These are phyloP conservation scores for Eristalinus sepulchralis DNA, from an alignment of 2,888 invertebrate species.

Conservation along the genomic window DNA sequence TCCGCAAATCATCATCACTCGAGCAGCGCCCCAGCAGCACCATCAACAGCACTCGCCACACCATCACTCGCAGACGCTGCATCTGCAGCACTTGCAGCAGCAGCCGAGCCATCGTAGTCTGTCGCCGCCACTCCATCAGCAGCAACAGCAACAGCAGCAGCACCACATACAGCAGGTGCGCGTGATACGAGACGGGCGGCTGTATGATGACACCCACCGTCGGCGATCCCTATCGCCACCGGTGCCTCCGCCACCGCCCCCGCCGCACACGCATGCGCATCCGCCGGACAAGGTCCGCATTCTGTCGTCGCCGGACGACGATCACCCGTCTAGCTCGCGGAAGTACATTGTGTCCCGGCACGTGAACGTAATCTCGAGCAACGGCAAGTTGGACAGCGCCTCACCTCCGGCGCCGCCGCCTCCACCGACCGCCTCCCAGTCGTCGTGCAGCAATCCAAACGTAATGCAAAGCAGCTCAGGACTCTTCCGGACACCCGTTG, in stretches of 20 bases:
- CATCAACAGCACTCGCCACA: conserved; percentile 69
- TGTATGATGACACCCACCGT: conserved; percentile 77
- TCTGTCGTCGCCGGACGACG: conserved; percentile 60
- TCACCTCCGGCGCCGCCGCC: conserved; percentile 72
- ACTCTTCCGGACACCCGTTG: conserved; percentile 79
- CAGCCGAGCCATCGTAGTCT: conserved; percentile 68
- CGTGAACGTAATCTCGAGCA: conserved; percentile 79
- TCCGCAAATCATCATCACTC: conserved; percentile 79
- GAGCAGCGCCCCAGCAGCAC: conserved; percentile 73
- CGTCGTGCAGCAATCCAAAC: conserved; percentile 65
- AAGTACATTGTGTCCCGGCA: conserved; percentile 79
- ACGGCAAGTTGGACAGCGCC: conserved; percentile 71
- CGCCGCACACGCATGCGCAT: conserved; percentile 66
- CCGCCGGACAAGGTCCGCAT: conserved; percentile 60
- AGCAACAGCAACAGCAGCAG: conserved; percentile 67
- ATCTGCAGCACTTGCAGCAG: conserved; percentile 52
- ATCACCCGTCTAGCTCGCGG: conserved; percentile 74
- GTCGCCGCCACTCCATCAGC: conserved; percentile 61
- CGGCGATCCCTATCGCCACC: conserved; percentile 64
- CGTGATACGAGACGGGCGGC: conserved; percentile 80
- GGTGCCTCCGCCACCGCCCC: conserved; percentile 52
- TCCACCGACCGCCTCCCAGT: conserved; percentile 52
- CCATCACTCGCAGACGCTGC: conserved; percentile 70
- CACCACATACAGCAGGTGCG: conserved; percentile 77
- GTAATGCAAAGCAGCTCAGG: conserved; percentile 64